Evolutionary conservation across 2,888 invertebrate species (phyloP).

Genomic region (Mechanitis mazaeus): DNA sequence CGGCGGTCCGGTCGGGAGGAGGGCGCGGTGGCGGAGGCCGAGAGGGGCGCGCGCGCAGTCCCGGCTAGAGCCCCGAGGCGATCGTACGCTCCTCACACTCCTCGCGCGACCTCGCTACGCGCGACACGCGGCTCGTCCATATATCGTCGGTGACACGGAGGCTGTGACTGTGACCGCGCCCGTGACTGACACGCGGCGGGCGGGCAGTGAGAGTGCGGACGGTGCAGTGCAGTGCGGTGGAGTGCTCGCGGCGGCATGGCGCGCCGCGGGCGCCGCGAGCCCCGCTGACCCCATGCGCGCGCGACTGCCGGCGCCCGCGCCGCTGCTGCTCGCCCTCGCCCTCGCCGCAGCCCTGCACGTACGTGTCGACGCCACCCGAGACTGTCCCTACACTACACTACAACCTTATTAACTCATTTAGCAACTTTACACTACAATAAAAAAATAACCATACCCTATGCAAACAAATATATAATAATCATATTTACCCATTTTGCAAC

Average conservation of each 20-base stretch:
- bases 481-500: too few species aligned
- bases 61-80: slow-evolving; percentile 43
- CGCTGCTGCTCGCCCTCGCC: slow-evolving; percentile 64
- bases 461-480: too few species aligned
- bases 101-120: slow-evolving; percentile 23
- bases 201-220: slow-evolving; percentile 25
- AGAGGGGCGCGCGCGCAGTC: slow-evolving; percentile 30
- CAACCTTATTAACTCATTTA: not conserved
- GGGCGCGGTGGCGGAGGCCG: slow-evolving; percentile 23
- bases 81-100: slow-evolving; percentile 40
- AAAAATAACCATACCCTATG: too few species aligned
- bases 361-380: slow-evolving; percentile 38
- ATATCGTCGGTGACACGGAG: not conserved
- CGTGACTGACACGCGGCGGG: slow-evolving; percentile 26
- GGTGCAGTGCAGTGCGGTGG: slow-evolving; percentile 33
- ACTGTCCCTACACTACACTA: not conserved
- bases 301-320: slow-evolving; percentile 60
- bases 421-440: not conserved
- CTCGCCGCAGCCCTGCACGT: slow-evolving; percentile 64
- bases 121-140: slow-evolving; percentile 29
- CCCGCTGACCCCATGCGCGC: slow-evolving; percentile 54
- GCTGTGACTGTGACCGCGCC: slow-evolving; percentile 19
- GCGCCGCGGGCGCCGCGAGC: slow-evolving; percentile 48
- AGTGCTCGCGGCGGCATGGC: slow-evolving; percentile 42
- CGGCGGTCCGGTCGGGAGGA: slow-evolving; percentile 8